phyloP scores from a whole-genome alignment of 2,113 vertebrate species.

The Pangasianodon hypophthalmus region DNA sequence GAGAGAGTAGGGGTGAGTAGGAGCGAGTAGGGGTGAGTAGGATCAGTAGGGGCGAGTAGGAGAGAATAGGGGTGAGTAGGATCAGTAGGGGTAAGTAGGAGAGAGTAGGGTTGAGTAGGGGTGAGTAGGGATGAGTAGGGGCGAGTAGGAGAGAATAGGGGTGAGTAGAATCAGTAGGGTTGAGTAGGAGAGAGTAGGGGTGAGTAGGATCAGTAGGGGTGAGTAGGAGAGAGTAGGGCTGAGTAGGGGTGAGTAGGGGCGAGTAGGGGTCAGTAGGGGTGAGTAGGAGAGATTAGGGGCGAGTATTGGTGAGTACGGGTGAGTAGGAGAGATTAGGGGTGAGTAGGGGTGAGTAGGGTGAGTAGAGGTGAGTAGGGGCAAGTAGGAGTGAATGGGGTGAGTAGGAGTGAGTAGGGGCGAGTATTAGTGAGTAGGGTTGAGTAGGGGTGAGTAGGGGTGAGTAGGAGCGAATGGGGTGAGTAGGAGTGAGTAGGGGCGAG shows the following conservation, averaged over 20 bases:
- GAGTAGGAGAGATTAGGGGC: not conserved
- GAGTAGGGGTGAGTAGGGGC: not conserved
- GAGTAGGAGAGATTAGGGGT: not conserved
- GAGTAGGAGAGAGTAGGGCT: not conserved
- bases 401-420: no score
- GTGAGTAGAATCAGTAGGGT: not conserved
- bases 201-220: not conserved
- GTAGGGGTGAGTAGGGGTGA: not conserved
- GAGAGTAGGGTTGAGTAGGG: not conserved
- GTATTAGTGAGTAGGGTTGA: no score
- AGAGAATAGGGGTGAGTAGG: not conserved
- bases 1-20: no score
- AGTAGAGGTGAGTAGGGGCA: no score
- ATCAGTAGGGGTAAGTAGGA: not conserved
- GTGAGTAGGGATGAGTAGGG: no score
- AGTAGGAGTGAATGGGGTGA: no score
- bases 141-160: not conserved
- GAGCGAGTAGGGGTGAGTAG: not conserved
- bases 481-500: not conserved
- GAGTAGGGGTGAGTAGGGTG: no score
- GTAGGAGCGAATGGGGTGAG: not conserved
- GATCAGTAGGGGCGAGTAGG: not conserved
- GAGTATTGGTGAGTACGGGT: not conserved
- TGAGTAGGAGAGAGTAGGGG: not conserved
- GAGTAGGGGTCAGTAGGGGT: not conserved